Conservation (phyloP, 1,140 invertebrate genomes). For the Leptinotarsa undecemlineata region DNA sequence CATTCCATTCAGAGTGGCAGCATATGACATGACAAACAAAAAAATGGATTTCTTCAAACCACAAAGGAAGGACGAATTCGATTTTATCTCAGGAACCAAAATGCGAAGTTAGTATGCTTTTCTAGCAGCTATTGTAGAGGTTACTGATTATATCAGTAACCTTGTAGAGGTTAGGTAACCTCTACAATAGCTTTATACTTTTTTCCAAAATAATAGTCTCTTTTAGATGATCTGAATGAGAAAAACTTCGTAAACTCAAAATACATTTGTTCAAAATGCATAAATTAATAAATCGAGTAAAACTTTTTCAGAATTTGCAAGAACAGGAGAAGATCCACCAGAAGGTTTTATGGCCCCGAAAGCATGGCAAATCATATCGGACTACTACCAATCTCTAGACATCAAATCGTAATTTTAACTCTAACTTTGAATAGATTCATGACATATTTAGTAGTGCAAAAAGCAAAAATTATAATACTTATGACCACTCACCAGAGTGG, state of each 20-base stretch:
- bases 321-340: slow-evolving; percentile 84
- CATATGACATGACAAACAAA: slow-evolving; percentile 84
- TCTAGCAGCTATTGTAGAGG: no score
- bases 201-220: no score
- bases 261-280: no score
- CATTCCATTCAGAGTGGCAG: slow-evolving; percentile 96
- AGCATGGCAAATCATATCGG: slow-evolving; percentile 89
- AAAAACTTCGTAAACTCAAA: no score
- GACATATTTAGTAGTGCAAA: no score
- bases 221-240: no score
- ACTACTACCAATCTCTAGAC: slow-evolving; percentile 75
- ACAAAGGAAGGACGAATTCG: slow-evolving; percentile 85
- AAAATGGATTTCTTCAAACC: slow-evolving; percentile 97
- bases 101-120: slow-evolving; percentile 70
- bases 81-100: slow-evolving; percentile 97
- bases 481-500: no score
- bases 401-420: neutral
- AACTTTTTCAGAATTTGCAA: slow-evolving; percentile 65
- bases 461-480: no score
- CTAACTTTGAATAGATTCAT: no score
- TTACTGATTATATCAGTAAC: no score
- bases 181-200: no score
- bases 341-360: slow-evolving; percentile 96
- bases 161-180: neutral
- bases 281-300: neutral